A percentile compares a stretch with the other conserved stretches of the same genome.
Conservation (phyloP, 2,113 vertebrate species). For the Ceyx margarethae region DNA sequence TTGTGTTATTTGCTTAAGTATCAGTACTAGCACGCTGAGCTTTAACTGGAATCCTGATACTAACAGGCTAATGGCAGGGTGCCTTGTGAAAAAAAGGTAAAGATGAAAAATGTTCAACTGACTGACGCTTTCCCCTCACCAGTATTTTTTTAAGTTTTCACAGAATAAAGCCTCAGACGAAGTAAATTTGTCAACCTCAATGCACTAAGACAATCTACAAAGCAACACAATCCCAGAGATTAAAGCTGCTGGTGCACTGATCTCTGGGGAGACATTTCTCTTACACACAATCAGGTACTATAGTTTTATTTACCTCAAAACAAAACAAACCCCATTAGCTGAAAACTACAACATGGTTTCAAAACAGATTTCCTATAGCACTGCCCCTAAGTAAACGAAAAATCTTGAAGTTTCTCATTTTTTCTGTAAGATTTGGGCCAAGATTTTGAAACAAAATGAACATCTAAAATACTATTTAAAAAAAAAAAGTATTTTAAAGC, state of each 20-base stretch:
- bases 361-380: not conserved
- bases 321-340: not conserved
- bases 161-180: not conserved
- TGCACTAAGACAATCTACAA: not conserved
- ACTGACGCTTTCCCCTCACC: not conserved
- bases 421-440: not conserved
- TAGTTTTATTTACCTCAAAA: not conserved
- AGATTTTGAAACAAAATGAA: not conserved
- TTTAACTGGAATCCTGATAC: not conserved
- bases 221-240: not conserved
- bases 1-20: not conserved
- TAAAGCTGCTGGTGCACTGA: not conserved
- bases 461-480: not conserved
- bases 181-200: not conserved
- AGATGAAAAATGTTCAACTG: not conserved
- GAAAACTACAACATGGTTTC: not conserved
- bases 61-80: not conserved
- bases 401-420: not conserved
- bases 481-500: not conserved
- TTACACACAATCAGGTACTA: not conserved
- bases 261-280: not conserved
- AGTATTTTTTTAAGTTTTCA: not conserved
- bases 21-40: not conserved
- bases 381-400: not conserved
- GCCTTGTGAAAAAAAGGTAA: not conserved